A percentile compares a stretch with the other conserved stretches of the same genome.
Evolutionary conservation across 2,888 invertebrate genomes (phyloP).

Genomic region (Bimastos eiseni): DNA sequence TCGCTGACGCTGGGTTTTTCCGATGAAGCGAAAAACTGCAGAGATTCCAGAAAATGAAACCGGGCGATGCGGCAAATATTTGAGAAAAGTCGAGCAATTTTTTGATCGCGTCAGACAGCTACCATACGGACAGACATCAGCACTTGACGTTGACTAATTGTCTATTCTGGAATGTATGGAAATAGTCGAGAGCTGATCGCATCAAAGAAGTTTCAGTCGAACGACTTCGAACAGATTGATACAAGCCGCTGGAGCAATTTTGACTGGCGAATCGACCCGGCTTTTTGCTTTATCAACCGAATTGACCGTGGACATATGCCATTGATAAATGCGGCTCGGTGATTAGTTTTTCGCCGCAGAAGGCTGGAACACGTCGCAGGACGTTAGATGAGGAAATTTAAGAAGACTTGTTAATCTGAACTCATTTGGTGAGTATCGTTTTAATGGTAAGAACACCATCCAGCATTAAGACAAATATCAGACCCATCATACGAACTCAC

Average conservation of each 20-base stretch:
- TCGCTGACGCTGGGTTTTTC: background rate
- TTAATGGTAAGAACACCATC: background rate
- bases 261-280: background rate
- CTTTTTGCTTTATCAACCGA: background rate
- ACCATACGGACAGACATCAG: background rate
- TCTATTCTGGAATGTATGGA: background rate
- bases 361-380: background rate
- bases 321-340: background rate
- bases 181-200: background rate
- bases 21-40: background rate
- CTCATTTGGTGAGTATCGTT: background rate
- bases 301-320: background rate
- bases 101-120: background rate
- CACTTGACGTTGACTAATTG: background rate
- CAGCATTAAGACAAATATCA: too few relatives aligned
- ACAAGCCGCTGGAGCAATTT: background rate
- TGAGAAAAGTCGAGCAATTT: background rate
- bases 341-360: background rate
- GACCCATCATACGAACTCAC: too few relatives aligned
- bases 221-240: background rate
- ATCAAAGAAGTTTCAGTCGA: background rate
- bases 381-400: background rate
- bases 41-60: conserved; percentile 3
- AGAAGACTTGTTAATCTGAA: background rate
- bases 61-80: background rate